Evolutionary conservation across 1,140 invertebrate species (phyloP).

Genomic region (Papilio helenus): DNA sequence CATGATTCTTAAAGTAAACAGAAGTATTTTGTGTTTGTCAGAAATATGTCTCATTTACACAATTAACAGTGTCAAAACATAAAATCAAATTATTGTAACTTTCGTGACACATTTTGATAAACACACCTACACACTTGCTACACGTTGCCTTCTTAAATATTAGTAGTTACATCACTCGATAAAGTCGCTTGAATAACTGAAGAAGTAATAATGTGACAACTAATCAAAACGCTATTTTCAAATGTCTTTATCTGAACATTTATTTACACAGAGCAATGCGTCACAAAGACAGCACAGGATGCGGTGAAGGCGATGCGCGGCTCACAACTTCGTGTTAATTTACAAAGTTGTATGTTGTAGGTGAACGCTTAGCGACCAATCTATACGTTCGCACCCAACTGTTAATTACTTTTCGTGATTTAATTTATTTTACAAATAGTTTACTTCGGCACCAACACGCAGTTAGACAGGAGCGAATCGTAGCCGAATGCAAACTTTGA

Average conservation of each 20-base stretch:
- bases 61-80: no score
- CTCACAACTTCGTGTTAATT: background rate
- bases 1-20: background rate
- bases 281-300: no score
- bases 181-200: no score
- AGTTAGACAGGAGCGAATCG: background rate
- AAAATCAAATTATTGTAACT: no score
- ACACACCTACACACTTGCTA: no score
- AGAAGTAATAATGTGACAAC: no score
- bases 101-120: no score
- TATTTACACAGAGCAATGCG: background rate
- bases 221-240: no score
- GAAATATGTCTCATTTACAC: background rate
- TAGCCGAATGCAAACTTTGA: background rate
- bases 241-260: background rate
- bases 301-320: background rate
- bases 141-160: no score
- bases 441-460: background rate
- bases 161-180: no score
- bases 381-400: background rate
- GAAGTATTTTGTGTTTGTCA: background rate
- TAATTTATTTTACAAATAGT: constrained; percentile 21
- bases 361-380: background rate
- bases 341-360: background rate
- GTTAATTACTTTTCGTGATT: constrained; percentile 4